Conservation (phyloP, 1,140 invertebrate genomes). For the Cherax destructor region DNA sequence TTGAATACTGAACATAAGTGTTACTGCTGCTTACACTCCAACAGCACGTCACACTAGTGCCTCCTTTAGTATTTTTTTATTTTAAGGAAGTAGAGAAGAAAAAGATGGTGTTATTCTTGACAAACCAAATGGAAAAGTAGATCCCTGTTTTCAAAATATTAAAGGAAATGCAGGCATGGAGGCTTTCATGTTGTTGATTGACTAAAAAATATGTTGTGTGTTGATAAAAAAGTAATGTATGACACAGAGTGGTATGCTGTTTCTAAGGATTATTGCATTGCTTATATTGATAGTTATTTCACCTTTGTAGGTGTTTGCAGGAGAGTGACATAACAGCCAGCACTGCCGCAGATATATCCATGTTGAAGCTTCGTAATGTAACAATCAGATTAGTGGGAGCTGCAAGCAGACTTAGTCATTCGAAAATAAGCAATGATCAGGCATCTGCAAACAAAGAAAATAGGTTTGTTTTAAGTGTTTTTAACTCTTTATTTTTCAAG, state of each 20-base stretch:
- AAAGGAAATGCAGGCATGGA: too few relatives aligned
- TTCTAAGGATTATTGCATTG: background rate
- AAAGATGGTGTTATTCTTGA: too few relatives aligned
- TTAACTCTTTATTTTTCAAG: background rate
- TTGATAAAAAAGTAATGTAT: background rate
- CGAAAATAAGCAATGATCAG: constrained; percentile 19
- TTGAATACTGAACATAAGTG: too few relatives aligned
- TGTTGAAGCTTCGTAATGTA: constrained; percentile 46
- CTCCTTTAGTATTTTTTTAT: too few relatives aligned
- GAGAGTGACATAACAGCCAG: constrained; percentile 27
- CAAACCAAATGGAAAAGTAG: too few relatives aligned
- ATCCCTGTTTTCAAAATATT: too few relatives aligned
- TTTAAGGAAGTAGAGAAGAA: too few relatives aligned
- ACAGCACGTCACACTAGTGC: too few relatives aligned
- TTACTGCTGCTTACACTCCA: too few relatives aligned
- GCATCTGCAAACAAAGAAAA: constrained; percentile 56
- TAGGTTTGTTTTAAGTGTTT: constrained; percentile 30
- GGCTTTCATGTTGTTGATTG: too few relatives aligned
- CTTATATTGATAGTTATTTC: background rate
- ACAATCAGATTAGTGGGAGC: constrained; percentile 42
- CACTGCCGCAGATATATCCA: constrained; percentile 23
- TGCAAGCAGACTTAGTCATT: constrained; percentile 23
- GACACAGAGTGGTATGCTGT: background rate
- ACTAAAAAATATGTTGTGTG: too few relatives aligned
- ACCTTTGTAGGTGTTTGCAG: constrained; percentile 31